phyloP scores from a whole-genome alignment of 37 sponge, comb jelly and placozoan genomes.

The Mnemiopsis leidyi region DNA sequence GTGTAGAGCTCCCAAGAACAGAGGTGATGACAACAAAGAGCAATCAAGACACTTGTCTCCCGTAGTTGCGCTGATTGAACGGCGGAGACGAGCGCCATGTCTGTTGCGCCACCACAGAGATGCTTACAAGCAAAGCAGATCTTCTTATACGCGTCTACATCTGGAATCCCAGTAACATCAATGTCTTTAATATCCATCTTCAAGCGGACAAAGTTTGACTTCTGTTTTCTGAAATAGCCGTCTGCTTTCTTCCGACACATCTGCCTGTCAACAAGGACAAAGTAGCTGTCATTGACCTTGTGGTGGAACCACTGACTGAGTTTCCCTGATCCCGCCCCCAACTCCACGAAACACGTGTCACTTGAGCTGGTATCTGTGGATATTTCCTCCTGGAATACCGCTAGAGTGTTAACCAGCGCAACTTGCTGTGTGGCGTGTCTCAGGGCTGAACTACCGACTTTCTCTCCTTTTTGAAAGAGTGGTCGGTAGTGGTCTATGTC shows the following conservation, averaged over 20 bases:
- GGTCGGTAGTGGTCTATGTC: not conserved
- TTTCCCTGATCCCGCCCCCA: constrained; percentile 19
- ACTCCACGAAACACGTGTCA: constrained; percentile 31
- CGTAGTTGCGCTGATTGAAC: not conserved
- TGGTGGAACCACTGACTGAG: constrained; percentile 60
- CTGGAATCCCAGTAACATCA: not conserved
- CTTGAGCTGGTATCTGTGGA: not conserved
- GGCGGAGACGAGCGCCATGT: constrained; percentile 13
- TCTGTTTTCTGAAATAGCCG: not conserved
- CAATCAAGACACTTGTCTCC: not conserved
- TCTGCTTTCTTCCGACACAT: constrained; percentile 43
- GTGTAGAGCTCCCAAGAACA: constrained; percentile 52
- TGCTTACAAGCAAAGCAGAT: constrained; percentile 9
- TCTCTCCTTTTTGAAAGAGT: not conserved
- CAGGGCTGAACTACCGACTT: not conserved
- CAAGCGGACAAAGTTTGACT: not conserved
- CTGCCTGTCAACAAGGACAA: constrained; percentile 15
- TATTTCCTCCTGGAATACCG: not conserved
- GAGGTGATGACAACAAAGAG: constrained; percentile 44
- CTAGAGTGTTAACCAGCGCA: not conserved
- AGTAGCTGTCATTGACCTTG: not conserved
- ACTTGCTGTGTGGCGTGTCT: constrained; percentile 48
- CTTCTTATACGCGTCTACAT: not conserved
- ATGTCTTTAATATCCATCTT: constrained; percentile 62
- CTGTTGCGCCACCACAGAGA: constrained; percentile 58